Evolutionary conservation across 23 tunicate genomes (phyloP), one percentile per base, ranked within the genome.

Genomic region (Ascidia mentula): DNA sequence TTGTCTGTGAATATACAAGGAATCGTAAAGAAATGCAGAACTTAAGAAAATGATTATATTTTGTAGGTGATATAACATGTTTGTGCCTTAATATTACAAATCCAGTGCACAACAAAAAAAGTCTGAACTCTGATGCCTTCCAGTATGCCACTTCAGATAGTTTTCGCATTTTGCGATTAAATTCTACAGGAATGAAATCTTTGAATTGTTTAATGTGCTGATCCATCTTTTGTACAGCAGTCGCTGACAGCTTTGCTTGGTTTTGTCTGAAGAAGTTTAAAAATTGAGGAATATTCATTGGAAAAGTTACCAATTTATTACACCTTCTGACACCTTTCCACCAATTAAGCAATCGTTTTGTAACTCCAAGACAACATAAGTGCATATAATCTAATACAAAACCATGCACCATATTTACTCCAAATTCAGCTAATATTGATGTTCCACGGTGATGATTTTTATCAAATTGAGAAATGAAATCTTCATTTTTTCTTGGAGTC

Each of bases 121-220:
- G 22, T 33, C 77, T 33, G 22, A 73, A 73, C 33, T 73, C 77
- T 35, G 77, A 73, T 33, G 77, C 77, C 40, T 73, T 73, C 77
- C 77, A 73, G 22, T 26, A 73, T 18, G 77, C 38, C 9, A 69
- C 22, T 12, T 69, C 72, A 69, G 72, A 69, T 12, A 69, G 72
- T 12, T 18, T 69, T 69, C 72, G 15, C 72, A 69, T 69, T 9
- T 73, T 73, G 31, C 77, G 31, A 35, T 73, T 73, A 22, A 73
- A 73, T 73, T 73, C 77, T 12, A 9, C 32, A 30, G 77, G 77
- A 26, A 73, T 73, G 32, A n/a, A n/a, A 9, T 22, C 32, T 73
- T 73, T 33, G 22, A 8, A 73, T 12, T 8, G 26, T 12, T n/a
- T 7, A 8, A 73, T 34, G 12, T 34, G 9, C 7, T 30, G 38